Conservation (phyloP, 2,888 invertebrate genomes). For the Cryptosula pallasiana region DNA sequence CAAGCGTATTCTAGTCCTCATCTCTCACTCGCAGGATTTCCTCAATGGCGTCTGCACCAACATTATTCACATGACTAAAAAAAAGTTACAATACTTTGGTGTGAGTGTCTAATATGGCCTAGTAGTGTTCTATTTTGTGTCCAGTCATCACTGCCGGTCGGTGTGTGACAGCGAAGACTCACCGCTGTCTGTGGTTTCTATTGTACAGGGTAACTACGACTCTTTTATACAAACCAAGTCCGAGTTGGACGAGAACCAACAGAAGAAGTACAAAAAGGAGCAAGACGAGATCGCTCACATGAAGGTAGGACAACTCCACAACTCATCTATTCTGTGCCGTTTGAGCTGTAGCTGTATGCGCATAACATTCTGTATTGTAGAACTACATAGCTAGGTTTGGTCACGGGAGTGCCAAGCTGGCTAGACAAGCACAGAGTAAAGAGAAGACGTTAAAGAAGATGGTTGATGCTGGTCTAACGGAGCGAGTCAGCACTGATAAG, state of each 20-base stretch:
- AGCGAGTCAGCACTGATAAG: slow-evolving; percentile 84
- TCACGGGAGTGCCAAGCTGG: slow-evolving; percentile 97
- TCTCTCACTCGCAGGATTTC: slow-evolving; percentile 98
- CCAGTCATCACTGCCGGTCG: no score
- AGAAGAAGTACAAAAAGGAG: slow-evolving; percentile 99
- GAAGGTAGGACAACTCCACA: no score
- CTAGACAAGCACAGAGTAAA: slow-evolving; percentile 97
- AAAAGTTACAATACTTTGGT: slow-evolving; percentile 87
- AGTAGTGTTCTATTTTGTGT: no score
- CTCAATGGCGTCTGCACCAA: slow-evolving; percentile 88
- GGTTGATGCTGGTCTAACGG: slow-evolving; percentile 95
- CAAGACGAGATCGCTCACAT: slow-evolving; percentile 98
- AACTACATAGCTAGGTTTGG: slow-evolving; percentile 98
- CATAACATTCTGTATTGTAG: no score
- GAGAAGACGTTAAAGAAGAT: slow-evolving; percentile 99
- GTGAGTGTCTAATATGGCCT: slow-evolving; percentile 61
- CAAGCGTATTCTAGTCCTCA: slow-evolving; percentile 90
- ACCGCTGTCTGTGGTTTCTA: no score
- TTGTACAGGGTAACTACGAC: slow-evolving; percentile 89
- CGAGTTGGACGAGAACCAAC: slow-evolving; percentile 95
- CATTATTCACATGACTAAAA: slow-evolving; percentile 90
- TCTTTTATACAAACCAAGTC: slow-evolving; percentile 86
- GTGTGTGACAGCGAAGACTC: no score
- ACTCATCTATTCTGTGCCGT: no score
- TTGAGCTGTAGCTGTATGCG: no score